Conservation (phyloP, 2,888 invertebrate species). For the Heliconius cydno region DNA sequence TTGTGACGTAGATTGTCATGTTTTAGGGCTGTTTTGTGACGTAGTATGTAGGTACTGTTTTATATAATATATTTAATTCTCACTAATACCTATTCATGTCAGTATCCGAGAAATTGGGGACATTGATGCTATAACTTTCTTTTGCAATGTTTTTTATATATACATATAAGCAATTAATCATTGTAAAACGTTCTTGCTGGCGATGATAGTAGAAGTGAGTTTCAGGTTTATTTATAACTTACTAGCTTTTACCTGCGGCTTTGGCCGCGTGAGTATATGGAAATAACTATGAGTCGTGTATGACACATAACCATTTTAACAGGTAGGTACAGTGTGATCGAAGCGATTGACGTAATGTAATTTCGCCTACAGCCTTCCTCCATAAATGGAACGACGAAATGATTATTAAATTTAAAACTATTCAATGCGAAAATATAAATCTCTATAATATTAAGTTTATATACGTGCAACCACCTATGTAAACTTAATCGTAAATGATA, state of each 20-base stretch:
- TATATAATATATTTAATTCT: slow-evolving; percentile 35
- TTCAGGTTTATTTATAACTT: neutral
- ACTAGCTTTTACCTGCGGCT: neutral
- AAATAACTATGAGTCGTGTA: neutral
- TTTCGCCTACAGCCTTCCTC: neutral
- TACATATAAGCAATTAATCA: neutral
- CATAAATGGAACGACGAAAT: no score
- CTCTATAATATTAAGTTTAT: no score
- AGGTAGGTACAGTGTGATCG: neutral
- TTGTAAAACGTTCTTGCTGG: neutral
- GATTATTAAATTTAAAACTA: no score
- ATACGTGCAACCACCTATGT: no score
- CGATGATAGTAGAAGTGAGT: neutral
- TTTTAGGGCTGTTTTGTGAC: slow-evolving; percentile 24
- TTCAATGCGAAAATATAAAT: no score
- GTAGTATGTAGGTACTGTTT: slow-evolving; percentile 38
- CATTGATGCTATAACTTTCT: neutral
- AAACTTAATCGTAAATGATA: neutral
- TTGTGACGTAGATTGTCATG: slow-evolving; percentile 1
- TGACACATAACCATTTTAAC: neutral
- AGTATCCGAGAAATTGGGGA: slow-evolving; percentile 3
- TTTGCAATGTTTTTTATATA: neutral
- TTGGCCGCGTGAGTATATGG: neutral
- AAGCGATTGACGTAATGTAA: neutral
- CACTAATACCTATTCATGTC: slow-evolving; percentile 9